phyloP scores from a whole-genome alignment of 2,888 invertebrate genomes.

The Brachyptera risi region DNA sequence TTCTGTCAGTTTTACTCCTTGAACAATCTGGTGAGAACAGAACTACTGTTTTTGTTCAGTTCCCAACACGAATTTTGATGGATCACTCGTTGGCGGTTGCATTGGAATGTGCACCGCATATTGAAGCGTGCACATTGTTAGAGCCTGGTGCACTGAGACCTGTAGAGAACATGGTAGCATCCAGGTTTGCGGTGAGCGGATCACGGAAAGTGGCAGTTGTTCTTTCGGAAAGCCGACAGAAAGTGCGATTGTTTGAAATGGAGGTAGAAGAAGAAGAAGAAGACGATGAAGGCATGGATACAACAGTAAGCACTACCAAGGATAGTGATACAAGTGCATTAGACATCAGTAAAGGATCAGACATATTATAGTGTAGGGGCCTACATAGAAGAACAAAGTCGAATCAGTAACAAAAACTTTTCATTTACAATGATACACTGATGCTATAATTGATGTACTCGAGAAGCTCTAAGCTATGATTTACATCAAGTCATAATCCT shows the following conservation, averaged over 20 bases:
- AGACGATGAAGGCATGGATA: conserved; percentile 62
- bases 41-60: conserved; percentile 49
- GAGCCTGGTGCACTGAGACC: conserved; percentile 46
- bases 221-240: conserved; percentile 70
- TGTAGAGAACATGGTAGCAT: conserved; percentile 63
- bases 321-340: conserved; percentile 35
- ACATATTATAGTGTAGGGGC: too few species aligned
- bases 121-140: conserved; percentile 34
- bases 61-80: conserved; percentile 43
- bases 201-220: conserved; percentile 79
- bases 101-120: conserved; percentile 47
- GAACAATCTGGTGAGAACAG: conserved; percentile 51
- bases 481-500: too few species aligned
- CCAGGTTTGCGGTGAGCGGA: conserved; percentile 78
- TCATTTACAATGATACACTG: too few species aligned
- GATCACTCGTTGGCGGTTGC: conserved; percentile 23
- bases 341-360: conserved; percentile 20
- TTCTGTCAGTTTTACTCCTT: conserved; percentile 67
- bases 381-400: too few species aligned
- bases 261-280: conserved; percentile 90
- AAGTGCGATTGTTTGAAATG: conserved; percentile 86
- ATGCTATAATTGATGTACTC: too few species aligned
- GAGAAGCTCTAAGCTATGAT: too few species aligned
- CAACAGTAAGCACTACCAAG: conserved; percentile 39
- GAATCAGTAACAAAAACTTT: too few species aligned